Evolutionary conservation across 2,797 vertebrate species (phyloP).

Genomic region (Hippoglossus hippoglossus): DNA sequence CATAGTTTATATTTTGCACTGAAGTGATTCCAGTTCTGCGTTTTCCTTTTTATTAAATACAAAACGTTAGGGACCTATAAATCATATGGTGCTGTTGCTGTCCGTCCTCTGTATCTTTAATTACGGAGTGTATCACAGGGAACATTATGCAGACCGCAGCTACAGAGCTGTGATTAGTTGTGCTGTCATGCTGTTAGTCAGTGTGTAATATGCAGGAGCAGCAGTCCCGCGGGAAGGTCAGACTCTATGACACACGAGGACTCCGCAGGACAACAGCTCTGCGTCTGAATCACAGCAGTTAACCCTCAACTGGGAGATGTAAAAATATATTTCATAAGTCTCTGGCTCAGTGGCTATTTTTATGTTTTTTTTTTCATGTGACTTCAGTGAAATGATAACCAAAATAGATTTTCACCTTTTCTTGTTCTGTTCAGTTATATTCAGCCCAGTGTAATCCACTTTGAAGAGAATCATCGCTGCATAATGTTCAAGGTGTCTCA

Average conservation of each 20-base stretch:
- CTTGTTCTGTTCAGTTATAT: neutral
- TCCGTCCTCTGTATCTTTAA: conserved; percentile 37
- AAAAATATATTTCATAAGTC: neutral
- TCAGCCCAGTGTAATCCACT: conserved; percentile 20
- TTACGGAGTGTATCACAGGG: conserved; percentile 41
- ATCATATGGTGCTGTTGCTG: conserved; percentile 4
- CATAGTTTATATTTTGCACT: neutral
- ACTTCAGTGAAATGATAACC: too few relatives aligned
- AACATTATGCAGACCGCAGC: conserved; percentile 59
- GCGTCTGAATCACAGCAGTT: conserved; percentile 49
- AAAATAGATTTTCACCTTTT: neutral
- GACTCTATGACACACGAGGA: conserved; percentile 62
- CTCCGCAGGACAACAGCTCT: conserved; percentile 31
- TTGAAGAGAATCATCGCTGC: neutral
- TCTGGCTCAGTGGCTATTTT: too few relatives aligned
- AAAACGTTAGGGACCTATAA: conserved; percentile 2
- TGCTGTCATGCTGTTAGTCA: conserved; percentile 78
- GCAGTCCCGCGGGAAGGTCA: conserved; percentile 76
- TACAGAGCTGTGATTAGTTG: conserved; percentile 71
- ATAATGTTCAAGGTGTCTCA: conserved; percentile 31
- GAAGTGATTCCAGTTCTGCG: too few relatives aligned
- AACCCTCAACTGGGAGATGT: conserved; percentile 11
- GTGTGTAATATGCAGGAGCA: conserved; percentile 74
- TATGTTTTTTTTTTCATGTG: too few relatives aligned
- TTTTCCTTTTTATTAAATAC: neutral